Percentiles rank a stretch among this genome's conserved stretches.
These are phyloP conservation scores for Oreochromis grahami DNA, from an alignment of 2,797 vertebrate genomes.

Conservation along the genomic window DNA sequence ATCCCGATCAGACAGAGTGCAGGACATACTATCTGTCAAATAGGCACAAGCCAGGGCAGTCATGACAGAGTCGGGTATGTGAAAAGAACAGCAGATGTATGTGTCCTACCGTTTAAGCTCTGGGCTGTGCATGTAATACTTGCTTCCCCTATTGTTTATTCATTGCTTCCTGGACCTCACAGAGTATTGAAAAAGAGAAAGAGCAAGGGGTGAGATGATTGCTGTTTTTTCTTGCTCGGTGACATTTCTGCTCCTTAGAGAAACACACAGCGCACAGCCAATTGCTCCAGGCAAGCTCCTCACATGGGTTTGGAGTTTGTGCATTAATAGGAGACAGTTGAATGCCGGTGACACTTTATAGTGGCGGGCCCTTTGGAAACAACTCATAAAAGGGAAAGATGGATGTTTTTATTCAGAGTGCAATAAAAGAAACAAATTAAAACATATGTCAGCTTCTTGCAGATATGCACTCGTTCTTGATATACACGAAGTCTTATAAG, in stretches of 20 bases:
- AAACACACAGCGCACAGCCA: conserved; percentile 13
- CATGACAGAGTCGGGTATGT: background rate
- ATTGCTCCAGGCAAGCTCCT: conserved; percentile 20
- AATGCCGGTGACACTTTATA: conserved; percentile 25
- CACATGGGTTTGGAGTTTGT: conserved; percentile 17
- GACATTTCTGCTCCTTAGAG: conserved; percentile 50
- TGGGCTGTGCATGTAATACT: conserved; percentile 19
- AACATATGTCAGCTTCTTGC: background rate
- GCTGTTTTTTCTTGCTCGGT: conserved; percentile 37
- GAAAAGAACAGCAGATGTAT: background rate
- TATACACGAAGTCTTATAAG: background rate
- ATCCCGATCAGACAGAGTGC: conserved; percentile 30
- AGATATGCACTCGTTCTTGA: background rate
- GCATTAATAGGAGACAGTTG: conserved; percentile 41
- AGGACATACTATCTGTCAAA: conserved; percentile 60
- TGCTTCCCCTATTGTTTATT: conserved; percentile 36
- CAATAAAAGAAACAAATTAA: conserved; percentile 11
- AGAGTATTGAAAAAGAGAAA: conserved; percentile 7
- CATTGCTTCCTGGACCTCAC: conserved; percentile 27
- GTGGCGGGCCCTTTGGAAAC: conserved; percentile 17
- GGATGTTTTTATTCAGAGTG: conserved; percentile 12
- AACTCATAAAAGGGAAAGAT: conserved; percentile 25
- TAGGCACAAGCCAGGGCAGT: background rate
- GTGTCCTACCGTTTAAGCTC: conserved; percentile 9
- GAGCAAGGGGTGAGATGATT: background rate